Evolutionary conservation across 2,888 invertebrate genomes (phyloP).

Genomic region (Antheraea assamensis): DNA sequence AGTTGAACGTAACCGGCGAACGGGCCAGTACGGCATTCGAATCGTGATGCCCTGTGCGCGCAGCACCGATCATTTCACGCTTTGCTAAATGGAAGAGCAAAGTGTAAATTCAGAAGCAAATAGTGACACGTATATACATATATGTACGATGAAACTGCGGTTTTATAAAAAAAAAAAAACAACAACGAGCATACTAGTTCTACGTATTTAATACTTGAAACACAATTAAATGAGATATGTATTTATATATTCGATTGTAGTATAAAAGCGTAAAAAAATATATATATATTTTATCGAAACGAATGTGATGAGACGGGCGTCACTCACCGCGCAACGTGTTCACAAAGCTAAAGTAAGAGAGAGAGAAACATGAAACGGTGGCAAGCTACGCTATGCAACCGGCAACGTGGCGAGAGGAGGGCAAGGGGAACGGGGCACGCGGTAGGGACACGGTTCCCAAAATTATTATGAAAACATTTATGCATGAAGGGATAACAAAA

Average conservation of each 20-base stretch:
- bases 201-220: slow-evolving; percentile 8
- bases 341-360: slow-evolving; percentile 58
- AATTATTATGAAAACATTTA: slow-evolving; percentile 78
- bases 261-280: slow-evolving; percentile 1
- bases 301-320: slow-evolving; percentile 40
- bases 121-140: slow-evolving; percentile 45
- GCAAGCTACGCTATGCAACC: slow-evolving; percentile 49
- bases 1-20: slow-evolving; percentile 30
- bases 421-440: slow-evolving; percentile 44
- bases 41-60: slow-evolving; percentile 54
- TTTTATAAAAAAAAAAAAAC: neutral
- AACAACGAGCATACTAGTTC: slow-evolving; percentile 6
- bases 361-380: slow-evolving; percentile 55
- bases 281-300: slow-evolving; percentile 35
- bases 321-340: slow-evolving; percentile 37
- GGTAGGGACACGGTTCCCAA: slow-evolving; percentile 64
- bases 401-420: slow-evolving; percentile 51
- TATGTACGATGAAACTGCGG: slow-evolving; percentile 27
- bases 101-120: slow-evolving; percentile 70
- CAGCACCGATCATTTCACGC: slow-evolving; percentile 68
- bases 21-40: slow-evolving; percentile 51
- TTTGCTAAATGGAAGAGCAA: slow-evolving; percentile 66
- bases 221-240: slow-evolving; percentile 1
- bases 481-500: slow-evolving; percentile 77
- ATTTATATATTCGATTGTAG: slow-evolving; percentile 11